These are phyloP conservation scores for Marcusenius ussheri DNA, from an alignment of 2,113 vertebrate genomes.

Conservation along the genomic window DNA sequence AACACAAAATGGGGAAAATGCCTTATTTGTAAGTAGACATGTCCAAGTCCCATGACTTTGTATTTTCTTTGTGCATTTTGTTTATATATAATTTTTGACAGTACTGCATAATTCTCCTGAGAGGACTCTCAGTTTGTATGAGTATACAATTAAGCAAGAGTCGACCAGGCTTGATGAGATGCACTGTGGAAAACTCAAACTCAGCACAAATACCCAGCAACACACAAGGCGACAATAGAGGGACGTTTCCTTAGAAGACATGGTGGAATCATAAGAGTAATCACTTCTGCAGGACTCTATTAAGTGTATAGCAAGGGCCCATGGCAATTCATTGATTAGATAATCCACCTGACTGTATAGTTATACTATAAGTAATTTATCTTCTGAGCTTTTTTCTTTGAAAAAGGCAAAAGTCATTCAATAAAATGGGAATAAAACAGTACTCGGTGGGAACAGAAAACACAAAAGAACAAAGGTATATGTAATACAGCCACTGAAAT, in stretches of 20 bases:
- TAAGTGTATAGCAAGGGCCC: not conserved
- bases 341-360: not conserved
- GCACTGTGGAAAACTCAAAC: not conserved
- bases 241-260: slow-evolving; percentile 14
- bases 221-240: slow-evolving; percentile 13
- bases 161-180: slow-evolving; percentile 16
- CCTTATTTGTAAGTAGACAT: not conserved
- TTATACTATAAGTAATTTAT: not conserved
- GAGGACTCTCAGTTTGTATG: not conserved
- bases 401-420: not conserved
- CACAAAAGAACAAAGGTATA: not conserved
- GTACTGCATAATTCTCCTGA: not conserved
- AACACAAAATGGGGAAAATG: not conserved
- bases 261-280: not conserved
- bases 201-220: slow-evolving; percentile 25
- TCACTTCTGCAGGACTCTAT: not conserved
- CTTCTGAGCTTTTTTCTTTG: not conserved
- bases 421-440: not conserved
- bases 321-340: not conserved
- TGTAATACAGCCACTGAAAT: not conserved
- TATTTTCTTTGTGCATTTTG: not conserved
- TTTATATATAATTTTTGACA: not conserved
- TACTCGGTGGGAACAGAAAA: not conserved
- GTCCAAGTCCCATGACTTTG: not conserved
- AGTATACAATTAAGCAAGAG: slow-evolving; percentile 25